A percentile compares a stretch with the other conserved stretches of the same genome.
Conservation (phyloP, 2,888 invertebrate genomes). For the Poecilobothrus nobilitatus region DNA sequence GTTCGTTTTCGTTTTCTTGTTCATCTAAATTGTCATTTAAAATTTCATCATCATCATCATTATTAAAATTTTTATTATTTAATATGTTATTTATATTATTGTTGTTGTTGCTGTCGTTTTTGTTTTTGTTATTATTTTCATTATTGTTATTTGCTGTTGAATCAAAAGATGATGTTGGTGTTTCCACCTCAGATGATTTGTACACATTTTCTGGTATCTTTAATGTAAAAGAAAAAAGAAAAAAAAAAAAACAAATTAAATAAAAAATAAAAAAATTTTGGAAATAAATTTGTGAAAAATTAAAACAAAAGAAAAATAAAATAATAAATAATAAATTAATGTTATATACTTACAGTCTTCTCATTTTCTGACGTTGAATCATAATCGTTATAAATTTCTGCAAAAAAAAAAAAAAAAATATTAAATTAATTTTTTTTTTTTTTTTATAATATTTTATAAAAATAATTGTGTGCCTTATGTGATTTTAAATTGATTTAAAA, state of each 20-base stretch:
- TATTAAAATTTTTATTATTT: too few relatives aligned
- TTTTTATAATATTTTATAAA: too few relatives aligned
- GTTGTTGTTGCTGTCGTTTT: too few relatives aligned
- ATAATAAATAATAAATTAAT: too few relatives aligned
- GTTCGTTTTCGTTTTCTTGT: too few relatives aligned
- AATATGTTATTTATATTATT: too few relatives aligned
- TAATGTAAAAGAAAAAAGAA: neutral
- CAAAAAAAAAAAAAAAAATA: neutral
- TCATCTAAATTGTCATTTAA: neutral
- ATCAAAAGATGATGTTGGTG: neutral
- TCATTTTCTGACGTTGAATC: neutral
- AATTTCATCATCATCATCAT: neutral
- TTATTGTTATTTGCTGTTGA: neutral
- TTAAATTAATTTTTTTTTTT: too few relatives aligned
- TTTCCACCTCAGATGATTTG: neutral
- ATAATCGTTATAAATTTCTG: neutral
- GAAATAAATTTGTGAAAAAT: neutral
- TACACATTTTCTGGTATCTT: neutral
- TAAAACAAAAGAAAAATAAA: neutral
- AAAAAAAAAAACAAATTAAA: neutral
- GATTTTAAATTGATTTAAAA: too few relatives aligned
- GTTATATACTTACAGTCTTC: neutral
- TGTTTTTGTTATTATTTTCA: slow-evolving; percentile 20
- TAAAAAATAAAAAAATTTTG: neutral
- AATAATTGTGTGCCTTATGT: too few relatives aligned